These are phyloP conservation scores for Emydura subglobosa DNA, from an alignment of 2,113 vertebrate genomes.

Conservation along the genomic window DNA sequence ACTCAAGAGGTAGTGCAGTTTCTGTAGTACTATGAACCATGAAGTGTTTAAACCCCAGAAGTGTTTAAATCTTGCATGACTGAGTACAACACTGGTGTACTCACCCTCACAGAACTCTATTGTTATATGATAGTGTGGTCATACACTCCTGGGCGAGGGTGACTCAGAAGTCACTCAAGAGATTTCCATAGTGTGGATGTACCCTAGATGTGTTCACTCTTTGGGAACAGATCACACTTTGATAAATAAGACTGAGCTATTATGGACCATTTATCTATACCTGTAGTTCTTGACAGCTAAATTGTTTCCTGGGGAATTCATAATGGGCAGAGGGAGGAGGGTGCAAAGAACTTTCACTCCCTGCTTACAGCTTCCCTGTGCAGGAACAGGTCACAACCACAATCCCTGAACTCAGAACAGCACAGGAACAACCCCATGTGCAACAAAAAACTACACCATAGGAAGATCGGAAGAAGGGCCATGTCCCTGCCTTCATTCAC, in stretches of 20 bases:
- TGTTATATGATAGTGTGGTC: background rate
- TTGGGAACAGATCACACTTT: background rate
- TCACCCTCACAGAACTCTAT: too few relatives aligned
- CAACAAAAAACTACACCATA: background rate
- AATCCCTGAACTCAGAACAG: background rate
- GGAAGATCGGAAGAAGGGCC: background rate
- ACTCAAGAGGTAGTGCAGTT: background rate
- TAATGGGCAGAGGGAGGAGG: background rate
- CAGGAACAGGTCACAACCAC: accelerated
- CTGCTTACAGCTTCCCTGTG: background rate
- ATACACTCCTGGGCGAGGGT: background rate
- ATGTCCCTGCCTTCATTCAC: background rate
- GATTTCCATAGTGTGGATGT: background rate
- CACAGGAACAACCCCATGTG: background rate
- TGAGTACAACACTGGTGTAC: background rate
- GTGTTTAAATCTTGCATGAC: background rate
- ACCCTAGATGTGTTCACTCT: background rate
- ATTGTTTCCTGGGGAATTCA: background rate
- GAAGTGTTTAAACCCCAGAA: too few relatives aligned
- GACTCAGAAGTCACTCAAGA: background rate
- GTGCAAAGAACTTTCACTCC: background rate
- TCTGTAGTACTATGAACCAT: background rate
- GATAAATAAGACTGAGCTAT: background rate
- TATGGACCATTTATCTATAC: background rate
- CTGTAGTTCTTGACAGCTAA: background rate